Base-by-base conservation (phyloP, 2,797 vertebrate species). In the Tragelaphus oryx region DNA sequence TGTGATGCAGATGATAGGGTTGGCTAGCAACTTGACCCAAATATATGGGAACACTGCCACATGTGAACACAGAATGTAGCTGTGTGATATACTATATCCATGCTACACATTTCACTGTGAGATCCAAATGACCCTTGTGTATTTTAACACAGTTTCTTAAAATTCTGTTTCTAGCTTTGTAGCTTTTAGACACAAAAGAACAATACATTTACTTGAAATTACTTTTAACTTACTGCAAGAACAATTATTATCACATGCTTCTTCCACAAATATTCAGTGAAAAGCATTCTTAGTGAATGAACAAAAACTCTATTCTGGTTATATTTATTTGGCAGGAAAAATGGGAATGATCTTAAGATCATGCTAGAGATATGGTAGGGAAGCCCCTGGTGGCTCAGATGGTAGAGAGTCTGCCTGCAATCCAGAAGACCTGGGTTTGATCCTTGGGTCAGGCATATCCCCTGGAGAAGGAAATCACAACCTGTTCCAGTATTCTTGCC, bases 181-280 rank as follows among this genome's bases (percentile, higher is more conserved):
- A 94, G 55, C 6, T 90, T 96, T 96, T 89, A 94, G 24, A 87
- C 46, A 94, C 3, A 92, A n/a, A 65, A 1, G 2, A 94, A 26
- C 93, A 84, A 86, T 14, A n/a, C 5, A 93, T 59, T 76, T 93
- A 86, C 84, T 92, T 71, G 60, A 82, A 94, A 97, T 80, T 20
- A 94, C 16, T 52, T 41, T 74, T 12, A 2, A 76, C 18, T 92
- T 37, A 74, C 33, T 96, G 95, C 37, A 92, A 74, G 44, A 95
- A 90, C 30, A 89, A 92, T 95, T 94, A 65, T 8, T 85, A 54
- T 26, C 22, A 84, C n/a, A 91, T 92, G 46, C 26, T 92, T 87
- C n/a, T 93, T 91, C 37, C 13, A 87, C 41, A 91, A 94, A 87
- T 91, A 93, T 37, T 84, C 80, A 92, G 18, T 48, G 46, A 94